A percentile compares a stretch with the other conserved stretches of the same genome.
These are phyloP conservation scores for Tenthredo distinguenda DNA, from an alignment of 2,888 invertebrate genomes.

Conservation along the genomic window DNA sequence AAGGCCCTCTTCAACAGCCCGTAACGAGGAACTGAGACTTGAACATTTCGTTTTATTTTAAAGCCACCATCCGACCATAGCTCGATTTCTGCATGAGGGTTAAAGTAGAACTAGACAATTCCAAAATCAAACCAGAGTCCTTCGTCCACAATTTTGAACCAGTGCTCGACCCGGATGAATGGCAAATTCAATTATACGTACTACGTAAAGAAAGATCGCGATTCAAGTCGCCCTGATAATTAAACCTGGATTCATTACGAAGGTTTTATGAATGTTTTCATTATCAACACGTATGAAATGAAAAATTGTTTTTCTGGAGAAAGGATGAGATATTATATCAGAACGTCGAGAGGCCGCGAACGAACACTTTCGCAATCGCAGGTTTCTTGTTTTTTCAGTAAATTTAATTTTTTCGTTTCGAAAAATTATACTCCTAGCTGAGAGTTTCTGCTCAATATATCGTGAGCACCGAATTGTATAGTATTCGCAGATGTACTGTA, in stretches of 20 bases:
- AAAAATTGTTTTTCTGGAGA: not conserved
- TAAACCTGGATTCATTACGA: not conserved
- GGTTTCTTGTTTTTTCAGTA: not conserved
- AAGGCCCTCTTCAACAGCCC: not conserved
- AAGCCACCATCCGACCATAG: not conserved
- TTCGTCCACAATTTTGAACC: not conserved
- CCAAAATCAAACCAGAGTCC: not conserved
- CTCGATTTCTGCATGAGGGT: not conserved
- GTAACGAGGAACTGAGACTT: not conserved
- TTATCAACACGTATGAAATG: not conserved
- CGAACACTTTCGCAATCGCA: not conserved
- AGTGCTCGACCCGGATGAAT: not conserved
- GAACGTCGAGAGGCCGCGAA: not conserved
- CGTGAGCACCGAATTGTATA: not conserved
- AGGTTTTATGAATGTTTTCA: not conserved
- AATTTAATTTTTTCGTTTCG: not conserved
- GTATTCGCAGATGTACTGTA: not conserved
- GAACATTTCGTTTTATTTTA: not conserved
- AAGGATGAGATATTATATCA: not conserved
- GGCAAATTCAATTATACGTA: slow-evolving; percentile 8
- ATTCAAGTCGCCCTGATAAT: not conserved
- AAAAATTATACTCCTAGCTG: not conserved
- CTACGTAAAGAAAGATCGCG: not conserved
- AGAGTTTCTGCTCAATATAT: not conserved
- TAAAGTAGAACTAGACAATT: not conserved